Evolutionary conservation across 2,888 invertebrate species (phyloP).

Genomic region (Malthinus seriepunctatus): DNA sequence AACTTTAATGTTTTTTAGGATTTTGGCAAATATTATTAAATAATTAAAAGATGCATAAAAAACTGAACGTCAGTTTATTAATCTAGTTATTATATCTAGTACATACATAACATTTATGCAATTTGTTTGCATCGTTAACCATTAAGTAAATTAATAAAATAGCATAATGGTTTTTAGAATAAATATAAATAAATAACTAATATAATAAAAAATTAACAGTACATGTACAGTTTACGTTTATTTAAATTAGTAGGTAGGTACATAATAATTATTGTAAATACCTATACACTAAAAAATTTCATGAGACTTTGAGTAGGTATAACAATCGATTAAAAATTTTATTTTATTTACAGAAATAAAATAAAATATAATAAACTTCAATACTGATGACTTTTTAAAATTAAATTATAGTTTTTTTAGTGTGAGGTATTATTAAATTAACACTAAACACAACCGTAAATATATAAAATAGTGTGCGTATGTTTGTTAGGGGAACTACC

Average conservation of each 20-base stretch:
- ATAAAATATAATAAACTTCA: too few species aligned
- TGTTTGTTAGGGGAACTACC: neutral
- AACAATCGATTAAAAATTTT: too few species aligned
- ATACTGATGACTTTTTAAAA: neutral
- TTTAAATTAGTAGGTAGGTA: neutral
- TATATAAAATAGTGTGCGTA: neutral
- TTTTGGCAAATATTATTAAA: too few species aligned
- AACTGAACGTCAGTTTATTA: slow-evolving; percentile 32
- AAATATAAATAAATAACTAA: neutral
- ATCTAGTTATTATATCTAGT: slow-evolving; percentile 49
- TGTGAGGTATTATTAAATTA: neutral
- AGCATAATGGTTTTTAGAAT: neutral
- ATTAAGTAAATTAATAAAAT: slow-evolving; percentile 33
- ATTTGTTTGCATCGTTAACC: slow-evolving; percentile 39
- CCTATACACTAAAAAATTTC: too few species aligned
- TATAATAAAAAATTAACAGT: neutral
- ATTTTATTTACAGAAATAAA: too few species aligned
- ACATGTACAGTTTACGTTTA: neutral
- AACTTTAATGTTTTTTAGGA: too few species aligned
- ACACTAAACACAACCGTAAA: too few species aligned
- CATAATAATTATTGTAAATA: neutral
- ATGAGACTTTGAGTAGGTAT: too few species aligned
- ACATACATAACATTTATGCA: slow-evolving; percentile 56
- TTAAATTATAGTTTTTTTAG: neutral
- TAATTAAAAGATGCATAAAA: neutral